Percentiles rank a stretch among this genome's conserved stretches.
Evolutionary conservation across 2,113 vertebrate genomes (phyloP).

Genomic region (Alaudala cheleensis): DNA sequence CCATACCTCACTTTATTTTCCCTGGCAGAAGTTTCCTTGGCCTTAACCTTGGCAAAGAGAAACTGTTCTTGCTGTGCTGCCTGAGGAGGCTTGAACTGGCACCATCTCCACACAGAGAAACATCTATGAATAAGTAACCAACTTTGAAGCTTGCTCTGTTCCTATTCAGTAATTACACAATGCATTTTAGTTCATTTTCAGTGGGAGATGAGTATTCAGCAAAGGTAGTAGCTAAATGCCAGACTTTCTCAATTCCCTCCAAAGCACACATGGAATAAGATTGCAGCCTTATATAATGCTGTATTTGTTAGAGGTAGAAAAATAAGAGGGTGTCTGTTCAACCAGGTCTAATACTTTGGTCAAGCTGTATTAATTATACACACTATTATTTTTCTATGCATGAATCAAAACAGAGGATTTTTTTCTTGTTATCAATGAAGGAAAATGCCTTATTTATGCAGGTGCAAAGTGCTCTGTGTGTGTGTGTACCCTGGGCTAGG

Average conservation of each 20-base stretch:
- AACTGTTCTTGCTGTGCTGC: not conserved
- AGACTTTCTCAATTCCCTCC: not conserved
- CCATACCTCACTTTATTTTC: not conserved
- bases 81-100: not conserved
- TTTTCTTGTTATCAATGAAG: constrained; percentile 10
- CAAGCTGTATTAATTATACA: constrained; percentile 23
- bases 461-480: not conserved
- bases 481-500: constrained; percentile 11
- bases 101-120: not conserved
- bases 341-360: constrained; percentile 7
- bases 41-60: not conserved
- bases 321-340: not conserved
- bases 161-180: not conserved
- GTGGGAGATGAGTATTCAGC: not conserved
- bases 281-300: not conserved
- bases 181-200: not conserved
- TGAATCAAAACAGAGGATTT: constrained; percentile 10
- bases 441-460: constrained; percentile 46
- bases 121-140: not conserved
- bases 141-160: not conserved
- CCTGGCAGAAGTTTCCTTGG: not conserved
- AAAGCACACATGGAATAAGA: not conserved
- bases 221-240: not conserved
- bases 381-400: constrained; percentile 42
- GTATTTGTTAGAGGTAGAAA: constrained; percentile 13